A percentile compares a stretch with the other conserved stretches of the same genome.
phyloP scores from a whole-genome alignment of 2,888 invertebrate species.

The Polymixis flavicincta region DNA sequence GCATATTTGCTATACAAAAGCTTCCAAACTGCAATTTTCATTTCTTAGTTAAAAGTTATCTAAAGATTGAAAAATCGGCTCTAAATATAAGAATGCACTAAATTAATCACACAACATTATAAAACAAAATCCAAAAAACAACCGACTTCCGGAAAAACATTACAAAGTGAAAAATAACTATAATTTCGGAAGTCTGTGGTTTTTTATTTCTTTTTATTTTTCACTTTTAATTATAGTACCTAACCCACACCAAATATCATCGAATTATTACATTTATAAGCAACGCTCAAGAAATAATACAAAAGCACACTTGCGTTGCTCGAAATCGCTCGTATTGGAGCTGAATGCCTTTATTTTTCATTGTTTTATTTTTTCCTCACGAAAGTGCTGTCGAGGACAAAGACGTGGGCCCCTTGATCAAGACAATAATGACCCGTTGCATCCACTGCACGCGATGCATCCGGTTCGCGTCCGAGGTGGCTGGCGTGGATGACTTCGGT shows the following conservation, averaged over 20 bases:
- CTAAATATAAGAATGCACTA: not conserved
- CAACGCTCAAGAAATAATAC: too few species aligned
- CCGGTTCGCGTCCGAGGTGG: conserved; percentile 99
- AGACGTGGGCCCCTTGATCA: conserved; percentile 99
- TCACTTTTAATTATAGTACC: too few species aligned
- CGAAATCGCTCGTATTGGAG: not conserved
- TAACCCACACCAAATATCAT: too few species aligned
- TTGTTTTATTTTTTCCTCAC: conserved; percentile 7
- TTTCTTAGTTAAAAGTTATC: not conserved
- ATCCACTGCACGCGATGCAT: conserved; percentile 99
- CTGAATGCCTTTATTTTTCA: not conserved
- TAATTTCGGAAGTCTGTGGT: too few species aligned
- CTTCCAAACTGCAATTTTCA: not conserved
- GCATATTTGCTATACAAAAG: not conserved
- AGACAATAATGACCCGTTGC: conserved; percentile 99
- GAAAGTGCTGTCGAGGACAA: conserved; percentile 99
- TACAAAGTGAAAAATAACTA: too few species aligned
- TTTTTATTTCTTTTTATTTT: too few species aligned
- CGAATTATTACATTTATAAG: too few species aligned
- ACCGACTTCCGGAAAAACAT: too few species aligned
- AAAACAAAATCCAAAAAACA: too few species aligned
- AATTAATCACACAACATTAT: not conserved
- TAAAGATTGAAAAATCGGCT: not conserved
- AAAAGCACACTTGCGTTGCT: not conserved
- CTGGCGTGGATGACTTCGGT: conserved; percentile 99